Evolutionary conservation across 2,888 invertebrate species (phyloP).

Genomic region (Blastobasis lacticolella): DNA sequence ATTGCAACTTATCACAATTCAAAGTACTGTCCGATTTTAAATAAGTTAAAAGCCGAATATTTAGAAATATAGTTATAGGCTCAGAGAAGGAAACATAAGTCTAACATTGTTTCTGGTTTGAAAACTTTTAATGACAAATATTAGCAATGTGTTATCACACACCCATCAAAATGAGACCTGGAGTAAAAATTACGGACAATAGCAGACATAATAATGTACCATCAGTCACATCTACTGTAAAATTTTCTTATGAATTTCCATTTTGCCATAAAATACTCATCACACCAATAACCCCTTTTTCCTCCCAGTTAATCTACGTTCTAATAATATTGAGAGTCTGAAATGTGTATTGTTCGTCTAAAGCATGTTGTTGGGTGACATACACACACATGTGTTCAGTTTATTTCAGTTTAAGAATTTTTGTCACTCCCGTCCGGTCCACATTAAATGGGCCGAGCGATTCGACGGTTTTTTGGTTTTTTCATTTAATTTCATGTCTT

Average conservation of each 20-base stretch:
- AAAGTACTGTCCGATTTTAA: no score
- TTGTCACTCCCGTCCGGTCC: conserved; percentile 72
- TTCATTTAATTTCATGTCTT: conserved; percentile 24
- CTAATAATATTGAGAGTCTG: conserved; percentile 1
- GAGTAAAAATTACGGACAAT: no score
- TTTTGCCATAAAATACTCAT: background rate
- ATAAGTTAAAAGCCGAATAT: no score
- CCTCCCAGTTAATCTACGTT: background rate
- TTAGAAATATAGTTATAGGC: no score
- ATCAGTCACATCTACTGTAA: background rate
- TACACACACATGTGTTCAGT: conserved; percentile 63
- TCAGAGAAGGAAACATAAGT: no score
- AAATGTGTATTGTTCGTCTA: conserved; percentile 5
- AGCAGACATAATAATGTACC: no score
- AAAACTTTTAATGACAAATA: no score
- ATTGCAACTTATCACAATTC: no score
- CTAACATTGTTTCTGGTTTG: no score
- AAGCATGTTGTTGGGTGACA: conserved; percentile 29
- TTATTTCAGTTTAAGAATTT: conserved; percentile 69
- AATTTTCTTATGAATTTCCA: background rate
- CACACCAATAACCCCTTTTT: background rate
- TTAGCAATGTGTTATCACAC: no score
- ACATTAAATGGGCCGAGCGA: conserved; percentile 70
- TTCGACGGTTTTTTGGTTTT: conserved; percentile 55
- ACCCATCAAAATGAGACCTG: no score